Conservation (phyloP, 2,888 invertebrate genomes). For the Chymomyza caudatula region DNA sequence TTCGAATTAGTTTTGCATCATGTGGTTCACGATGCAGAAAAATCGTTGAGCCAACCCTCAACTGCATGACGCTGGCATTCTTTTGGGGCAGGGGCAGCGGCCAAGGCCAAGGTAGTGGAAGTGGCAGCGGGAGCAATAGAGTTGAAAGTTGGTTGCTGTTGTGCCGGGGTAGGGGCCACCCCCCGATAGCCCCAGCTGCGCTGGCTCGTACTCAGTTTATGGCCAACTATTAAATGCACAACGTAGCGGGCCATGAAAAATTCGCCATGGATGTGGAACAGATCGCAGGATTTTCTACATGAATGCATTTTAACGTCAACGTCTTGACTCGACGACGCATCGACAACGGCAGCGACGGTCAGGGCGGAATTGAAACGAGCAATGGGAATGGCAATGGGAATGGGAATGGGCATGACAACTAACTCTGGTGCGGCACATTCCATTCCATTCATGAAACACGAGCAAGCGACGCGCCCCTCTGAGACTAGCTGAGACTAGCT, state of each 20-base stretch:
- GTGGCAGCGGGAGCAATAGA: not conserved
- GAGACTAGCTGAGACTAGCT: not conserved
- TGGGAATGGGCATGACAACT: not conserved
- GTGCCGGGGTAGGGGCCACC: not conserved
- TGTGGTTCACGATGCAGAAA: constrained; percentile 79
- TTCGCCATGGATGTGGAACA: constrained; percentile 72
- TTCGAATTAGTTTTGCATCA: constrained; percentile 79
- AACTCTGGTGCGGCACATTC: not conserved
- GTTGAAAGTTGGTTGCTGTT: not conserved
- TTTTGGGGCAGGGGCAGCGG: constrained; percentile 18
- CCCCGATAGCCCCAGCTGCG: not conserved
- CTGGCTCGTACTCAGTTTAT: constrained; percentile 42
- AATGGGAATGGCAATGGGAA: too few species aligned
- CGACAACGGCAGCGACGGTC: constrained; percentile 3
- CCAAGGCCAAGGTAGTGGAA: not conserved
- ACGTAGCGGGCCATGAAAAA: constrained; percentile 55
- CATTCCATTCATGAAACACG: not conserved
- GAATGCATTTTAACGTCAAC: constrained; percentile 68
- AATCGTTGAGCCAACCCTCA: constrained; percentile 62
- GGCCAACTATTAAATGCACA: constrained; percentile 71
- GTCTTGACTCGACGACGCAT: constrained; percentile 21
- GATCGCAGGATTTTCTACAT: constrained; percentile 77
- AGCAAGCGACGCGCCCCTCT: too few species aligned
- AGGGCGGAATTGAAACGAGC: not conserved
- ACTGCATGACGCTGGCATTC: constrained; percentile 21